Percentiles rank a stretch among this genome's conserved stretches.
Conservation (phyloP, 2,888 invertebrate species). For the Dioctria rufipes region DNA sequence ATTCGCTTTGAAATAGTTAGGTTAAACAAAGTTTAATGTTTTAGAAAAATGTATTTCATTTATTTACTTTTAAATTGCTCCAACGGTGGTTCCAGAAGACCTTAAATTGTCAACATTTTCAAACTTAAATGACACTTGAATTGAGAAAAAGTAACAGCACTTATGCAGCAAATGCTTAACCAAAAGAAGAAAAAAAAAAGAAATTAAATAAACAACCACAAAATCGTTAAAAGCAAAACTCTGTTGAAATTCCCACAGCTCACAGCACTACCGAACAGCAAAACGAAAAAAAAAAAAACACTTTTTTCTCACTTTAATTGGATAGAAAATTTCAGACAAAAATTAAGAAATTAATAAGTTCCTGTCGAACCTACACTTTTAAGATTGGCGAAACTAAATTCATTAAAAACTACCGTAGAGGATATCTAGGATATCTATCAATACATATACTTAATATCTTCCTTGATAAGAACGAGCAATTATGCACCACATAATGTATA, state of each 20-base stretch:
- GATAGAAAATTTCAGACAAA: background rate
- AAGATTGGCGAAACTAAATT: background rate
- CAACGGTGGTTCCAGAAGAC: too few relatives aligned
- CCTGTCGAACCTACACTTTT: background rate
- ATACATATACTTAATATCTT: background rate
- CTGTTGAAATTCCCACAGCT: constrained; percentile 20
- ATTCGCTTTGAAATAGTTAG: too few relatives aligned
- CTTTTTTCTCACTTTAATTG: constrained; percentile 8
- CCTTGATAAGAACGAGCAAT: background rate
- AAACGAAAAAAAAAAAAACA: background rate
- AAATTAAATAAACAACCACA: background rate
- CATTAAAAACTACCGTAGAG: background rate
- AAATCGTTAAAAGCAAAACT: constrained; percentile 13
- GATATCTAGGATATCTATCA: background rate
- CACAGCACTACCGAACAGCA: constrained; percentile 19
- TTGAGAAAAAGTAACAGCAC: background rate
- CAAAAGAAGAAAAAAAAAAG: too few relatives aligned
- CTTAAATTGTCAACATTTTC: too few relatives aligned
- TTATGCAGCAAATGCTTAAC: background rate
- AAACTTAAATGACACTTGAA: too few relatives aligned
- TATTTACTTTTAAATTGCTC: too few relatives aligned
- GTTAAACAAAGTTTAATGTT: too few relatives aligned
- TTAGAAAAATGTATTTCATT: too few relatives aligned
- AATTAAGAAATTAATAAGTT: background rate
- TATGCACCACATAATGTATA: background rate